Evolutionary conservation across 2,797 vertebrate genomes (phyloP).

Genomic region (Benthosema pterotum): DNA sequence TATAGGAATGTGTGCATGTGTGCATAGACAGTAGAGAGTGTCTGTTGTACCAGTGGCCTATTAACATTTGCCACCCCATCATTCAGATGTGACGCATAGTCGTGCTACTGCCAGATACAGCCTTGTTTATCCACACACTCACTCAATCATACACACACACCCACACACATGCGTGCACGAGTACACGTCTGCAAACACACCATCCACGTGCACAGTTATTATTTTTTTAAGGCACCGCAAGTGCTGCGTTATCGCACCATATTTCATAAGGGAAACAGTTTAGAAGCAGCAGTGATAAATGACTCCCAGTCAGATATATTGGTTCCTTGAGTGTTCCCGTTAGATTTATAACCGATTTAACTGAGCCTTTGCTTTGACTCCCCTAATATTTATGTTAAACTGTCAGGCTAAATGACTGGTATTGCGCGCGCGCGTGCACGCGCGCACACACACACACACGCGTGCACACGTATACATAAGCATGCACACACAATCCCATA

Average conservation of each 20-base stretch:
- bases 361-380: not conserved
- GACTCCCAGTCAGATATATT: not conserved
- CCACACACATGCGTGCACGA: not conserved
- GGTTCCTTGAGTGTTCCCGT: not conserved
- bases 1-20: not conserved
- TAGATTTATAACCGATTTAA: not conserved
- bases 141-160: not conserved
- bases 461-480: not conserved
- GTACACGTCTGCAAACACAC: not conserved
- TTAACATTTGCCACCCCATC: not conserved
- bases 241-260: not conserved
- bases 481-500: not conserved
- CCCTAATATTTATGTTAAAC: slow-evolving; percentile 22
- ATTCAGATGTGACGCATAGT: slow-evolving; percentile 16
- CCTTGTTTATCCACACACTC: not conserved
- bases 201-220: not conserved
- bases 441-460: not conserved
- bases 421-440: slow-evolving; percentile 4
- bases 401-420: slow-evolving; percentile 20
- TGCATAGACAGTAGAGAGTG: not conserved
- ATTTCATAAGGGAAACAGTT: slow-evolving; percentile 1
- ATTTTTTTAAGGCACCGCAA: not conserved
- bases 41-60: not conserved
- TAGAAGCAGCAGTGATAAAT: not conserved
- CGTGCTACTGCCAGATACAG: not conserved